Conservation (phyloP, 35 echinoderm and acorn worm species). For the Heliocidaris erythrogramma region DNA sequence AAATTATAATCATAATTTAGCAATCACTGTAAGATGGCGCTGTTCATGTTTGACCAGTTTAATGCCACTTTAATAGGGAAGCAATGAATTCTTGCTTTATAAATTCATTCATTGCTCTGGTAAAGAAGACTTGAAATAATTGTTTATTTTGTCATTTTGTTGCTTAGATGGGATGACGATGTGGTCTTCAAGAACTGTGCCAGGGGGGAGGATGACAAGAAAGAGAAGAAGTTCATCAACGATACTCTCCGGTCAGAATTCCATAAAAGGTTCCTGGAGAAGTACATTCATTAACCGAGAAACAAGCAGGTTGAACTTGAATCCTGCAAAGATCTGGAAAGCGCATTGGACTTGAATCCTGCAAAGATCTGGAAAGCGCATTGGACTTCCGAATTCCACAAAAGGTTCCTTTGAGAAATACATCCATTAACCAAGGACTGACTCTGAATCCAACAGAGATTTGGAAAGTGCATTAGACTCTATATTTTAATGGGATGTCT, state of each 20-base stretch:
- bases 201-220: slow-evolving; percentile 97
- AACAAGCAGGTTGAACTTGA: background rate
- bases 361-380: background rate
- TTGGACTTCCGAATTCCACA: background rate
- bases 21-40: no score
- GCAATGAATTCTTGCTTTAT: no score
- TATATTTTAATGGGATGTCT: background rate
- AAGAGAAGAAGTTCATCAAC: slow-evolving; percentile 96
- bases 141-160: background rate
- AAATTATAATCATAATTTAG: no score
- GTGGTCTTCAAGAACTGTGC: slow-evolving; percentile 99
- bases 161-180: slow-evolving; percentile 94
- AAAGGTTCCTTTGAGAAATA: no score
- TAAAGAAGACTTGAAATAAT: background rate
- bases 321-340: background rate
- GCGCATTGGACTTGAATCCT: background rate
- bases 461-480: no score
- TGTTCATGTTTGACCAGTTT: no score
- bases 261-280: slow-evolving; percentile 94
- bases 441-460: no score
- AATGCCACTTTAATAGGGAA: no score
- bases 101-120: no score
- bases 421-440: no score
- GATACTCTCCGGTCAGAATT: slow-evolving; percentile 98
- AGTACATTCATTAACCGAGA: slow-evolving; percentile 79